Evolutionary conservation across 1,140 invertebrate species (phyloP), one percentile per base, ranked within the genome.

Genomic region (Halictus rubicundus): DNA sequence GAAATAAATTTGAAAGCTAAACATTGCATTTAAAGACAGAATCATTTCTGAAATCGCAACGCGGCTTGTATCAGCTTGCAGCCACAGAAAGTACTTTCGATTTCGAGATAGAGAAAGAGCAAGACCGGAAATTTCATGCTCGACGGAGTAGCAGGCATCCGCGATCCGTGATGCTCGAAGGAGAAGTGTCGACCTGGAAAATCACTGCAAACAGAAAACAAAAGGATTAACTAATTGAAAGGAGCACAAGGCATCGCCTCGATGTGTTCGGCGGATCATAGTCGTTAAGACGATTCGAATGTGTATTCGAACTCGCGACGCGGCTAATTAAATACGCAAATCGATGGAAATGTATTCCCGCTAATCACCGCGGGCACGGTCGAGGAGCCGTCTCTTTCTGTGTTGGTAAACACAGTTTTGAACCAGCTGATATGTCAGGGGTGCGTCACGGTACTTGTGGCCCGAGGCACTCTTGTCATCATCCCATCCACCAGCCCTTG

Each of bases 321-420:
- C 14, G 32, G 32, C 12, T 21, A 78, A 54, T 57, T n/a, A 23
- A 7, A 16, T 9, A 54, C 16, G 42, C 37, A 57, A 57, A 72
- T 46, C 1, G 1, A 72, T 65, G 27, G 5, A 63, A 78, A 78
- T 54, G 14, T 54, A 71, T 78, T 71, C 68, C 1, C 5, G 1
- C 3, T 9, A 10, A 37, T n/a, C 37, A 10, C 2, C 9, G 27
- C 7, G 9, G 3, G 9, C 46, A 21, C 49, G 0, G 49, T 2
- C 10, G 14, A 21, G 16, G 19, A 3, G 1, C 49, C 16, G 49
- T 32, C 32, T 32, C 32, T 32, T 3, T 32, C 49, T 4, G 16
- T 52, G 64, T 49, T 23, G 64, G 12, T 42, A 66, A 66, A 66
- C 39, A 39, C 1, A 8, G 23, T 46, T 5, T 25, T 10, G 12